Evolutionary conservation across 2,113 vertebrate genomes (phyloP), one percentile per base, ranked within the genome.

Genomic region (Brevimyrus niger): DNA sequence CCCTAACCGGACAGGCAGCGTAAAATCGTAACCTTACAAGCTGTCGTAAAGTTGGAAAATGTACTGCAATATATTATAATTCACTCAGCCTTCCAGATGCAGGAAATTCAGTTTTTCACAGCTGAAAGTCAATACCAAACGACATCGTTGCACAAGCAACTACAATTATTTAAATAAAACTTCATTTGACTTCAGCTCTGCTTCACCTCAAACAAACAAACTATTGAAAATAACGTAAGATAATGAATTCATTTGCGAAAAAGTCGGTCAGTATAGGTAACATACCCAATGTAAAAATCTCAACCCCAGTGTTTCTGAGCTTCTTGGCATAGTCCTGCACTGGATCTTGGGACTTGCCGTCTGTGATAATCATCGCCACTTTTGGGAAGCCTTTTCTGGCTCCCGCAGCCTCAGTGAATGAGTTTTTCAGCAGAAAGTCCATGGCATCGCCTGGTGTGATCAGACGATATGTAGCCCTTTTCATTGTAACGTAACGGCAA

Each of bases 251-350:
- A 80, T 6, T 80, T 42, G 73, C 73, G 42, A n/a, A 21, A 55
- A 47, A 44, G n/a, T n/a, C n/a, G n/a, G 7, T 19, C 10, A 31
- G 44, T 4, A 89, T 90, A 90, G 35, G 91, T 44, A 27, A 94
- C 96, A 0, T 95, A 99, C 98, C 98, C 89, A 99, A 95, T 50
- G 97, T 97, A 93, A 99, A 99, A 90, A 99, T 95, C 96, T 99
- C 98, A 92, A 99, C 97, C 88, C 98, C 98, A n/a, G 92, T 91
- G 90, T 94, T 95, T 83, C 94, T 95, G 91, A 99, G 97, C 90
- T 95, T 96, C 92, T 92, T 95, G 92, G 98, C 97, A 88, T 96
- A 95, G 80, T 93, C 94, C 93, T 97, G 96, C 9, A 98, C 97
- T 21, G 96, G 93, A 47, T 98, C 98, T 92, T 97, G 96, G 31